A percentile compares a stretch with the other conserved stretches of the same genome.
These are phyloP conservation scores for Lasius platythorax DNA, from an alignment of 2,888 invertebrate genomes.

Conservation along the genomic window DNA sequence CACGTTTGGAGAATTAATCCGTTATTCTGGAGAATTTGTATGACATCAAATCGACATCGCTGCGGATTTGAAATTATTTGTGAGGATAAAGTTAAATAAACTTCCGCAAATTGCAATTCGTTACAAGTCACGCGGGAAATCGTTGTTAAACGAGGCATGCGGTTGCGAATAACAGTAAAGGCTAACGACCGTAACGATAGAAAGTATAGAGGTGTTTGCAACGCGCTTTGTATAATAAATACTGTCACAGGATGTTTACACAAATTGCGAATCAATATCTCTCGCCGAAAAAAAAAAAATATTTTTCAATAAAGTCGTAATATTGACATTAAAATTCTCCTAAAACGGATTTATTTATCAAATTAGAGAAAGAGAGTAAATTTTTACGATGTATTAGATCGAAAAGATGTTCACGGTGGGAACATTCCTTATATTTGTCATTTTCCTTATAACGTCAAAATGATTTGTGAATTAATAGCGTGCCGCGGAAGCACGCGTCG, in stretches of 20 bases:
- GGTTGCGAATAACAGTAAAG: conserved; percentile 70
- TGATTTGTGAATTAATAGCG: not conserved
- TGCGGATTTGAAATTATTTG: conserved; percentile 1
- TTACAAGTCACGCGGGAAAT: conserved; percentile 53
- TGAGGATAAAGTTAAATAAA: conserved; percentile 33
- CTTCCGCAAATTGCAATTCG: conserved; percentile 49
- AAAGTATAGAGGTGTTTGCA: conserved; percentile 69
- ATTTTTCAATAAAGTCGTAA: not conserved
- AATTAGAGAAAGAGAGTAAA: not conserved
- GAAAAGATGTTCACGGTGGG: not conserved
- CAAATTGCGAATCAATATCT: conserved; percentile 35
- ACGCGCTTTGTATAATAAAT: conserved; percentile 3
- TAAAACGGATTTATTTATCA: not conserved
- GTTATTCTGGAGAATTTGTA: not conserved
- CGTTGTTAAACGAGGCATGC: conserved; percentile 63
- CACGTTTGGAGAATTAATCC: conserved; percentile 7
- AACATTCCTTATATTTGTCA: not conserved
- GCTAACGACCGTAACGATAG: conserved; percentile 77
- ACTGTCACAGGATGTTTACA: conserved; percentile 1
- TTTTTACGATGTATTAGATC: not conserved
- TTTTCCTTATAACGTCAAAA: not conserved
- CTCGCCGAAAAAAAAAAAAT: not conserved
- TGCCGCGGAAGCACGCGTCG: conserved; percentile 24
- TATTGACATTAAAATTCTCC: not conserved
- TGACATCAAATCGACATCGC: not conserved